These are phyloP conservation scores for Pseudochirops cupreus DNA, from an alignment of 2,797 vertebrate species.

Conservation along the genomic window DNA sequence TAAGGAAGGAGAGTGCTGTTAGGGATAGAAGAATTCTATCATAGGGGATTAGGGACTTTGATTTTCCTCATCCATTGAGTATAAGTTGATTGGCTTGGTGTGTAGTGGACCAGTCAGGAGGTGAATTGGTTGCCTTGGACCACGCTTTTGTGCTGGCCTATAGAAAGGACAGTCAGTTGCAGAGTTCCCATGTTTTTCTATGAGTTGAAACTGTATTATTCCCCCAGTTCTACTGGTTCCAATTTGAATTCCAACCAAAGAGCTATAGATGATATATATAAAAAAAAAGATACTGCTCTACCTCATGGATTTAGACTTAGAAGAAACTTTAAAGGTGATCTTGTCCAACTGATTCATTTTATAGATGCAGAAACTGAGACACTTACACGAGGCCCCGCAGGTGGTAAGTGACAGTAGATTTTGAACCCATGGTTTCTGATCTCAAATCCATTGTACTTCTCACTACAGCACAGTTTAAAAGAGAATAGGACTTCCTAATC, in stretches of 20 bases:
- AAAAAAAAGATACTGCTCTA: not conserved
- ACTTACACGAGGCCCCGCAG: not conserved
- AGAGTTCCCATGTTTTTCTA: not conserved
- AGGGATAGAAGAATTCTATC: not conserved
- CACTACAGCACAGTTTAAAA: not conserved
- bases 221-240: not conserved
- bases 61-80: not conserved
- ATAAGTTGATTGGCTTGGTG: not conserved
- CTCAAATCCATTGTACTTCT: not conserved
- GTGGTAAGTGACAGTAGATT: not conserved
- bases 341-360: not conserved
- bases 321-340: not conserved
- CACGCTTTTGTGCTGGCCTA: not conserved
- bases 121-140: not conserved
- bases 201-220: not conserved
- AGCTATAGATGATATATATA: not conserved
- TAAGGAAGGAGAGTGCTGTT: not conserved
- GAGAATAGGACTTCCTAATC: not conserved
- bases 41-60: not conserved
- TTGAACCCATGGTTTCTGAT: not conserved
- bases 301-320: not conserved
- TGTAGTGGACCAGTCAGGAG: not conserved
- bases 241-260: not conserved
- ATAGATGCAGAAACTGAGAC: not conserved
- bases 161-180: not conserved